Base-by-base conservation (phyloP, 2,797 vertebrate species). In the Odontamblyopus rebecca region DNA sequence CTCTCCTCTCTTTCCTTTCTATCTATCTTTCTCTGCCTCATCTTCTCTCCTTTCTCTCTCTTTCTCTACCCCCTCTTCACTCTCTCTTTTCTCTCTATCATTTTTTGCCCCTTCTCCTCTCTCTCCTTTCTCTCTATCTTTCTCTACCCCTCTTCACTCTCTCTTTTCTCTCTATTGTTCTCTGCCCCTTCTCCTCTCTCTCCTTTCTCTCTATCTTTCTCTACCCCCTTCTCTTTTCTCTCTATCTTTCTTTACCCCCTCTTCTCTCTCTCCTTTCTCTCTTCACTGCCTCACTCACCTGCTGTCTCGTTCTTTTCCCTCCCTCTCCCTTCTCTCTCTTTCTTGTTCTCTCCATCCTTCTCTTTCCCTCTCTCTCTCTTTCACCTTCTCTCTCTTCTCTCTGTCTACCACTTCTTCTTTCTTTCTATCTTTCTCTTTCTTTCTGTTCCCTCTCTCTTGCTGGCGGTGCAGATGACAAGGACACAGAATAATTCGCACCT, bases 401-500 rank as follows among this genome's bases (percentile, higher is more conserved):
- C 32, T 11, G 2, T 29, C 15, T 29, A 2, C 6, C 11, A 6
- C 54, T 8, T 76, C 64, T 88, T 23, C n/a, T 19, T 0, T 18
- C 30, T 27, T 2, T 29, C 57, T 48, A 23, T 7, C 19, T 6
- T 23, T 64, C 67, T 72, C 67, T 75, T 26, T 48, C 51, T 67
- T 69, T 68, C 56, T 48, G 1, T 13, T 13, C 12, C 41, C 41
- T 15, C 64, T 67, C 67, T 75, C 67, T 72, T 27, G 32, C 53
- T 67, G 76, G 79, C 66, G 74, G 74, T 71, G 80, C 83, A 81
- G 89, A 89, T 91, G 91, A 91, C 91, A 89, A 85, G 85, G 86
- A 87, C 85, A 81, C 80, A 74, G 86, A 81, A 85, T 92, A 89
- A 89, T 89, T 91, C 85, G 89, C 90, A 92, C 92, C 92, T 91